phyloP scores from a whole-genome alignment of 2,113 vertebrate genomes.

The Axis porcinus region DNA sequence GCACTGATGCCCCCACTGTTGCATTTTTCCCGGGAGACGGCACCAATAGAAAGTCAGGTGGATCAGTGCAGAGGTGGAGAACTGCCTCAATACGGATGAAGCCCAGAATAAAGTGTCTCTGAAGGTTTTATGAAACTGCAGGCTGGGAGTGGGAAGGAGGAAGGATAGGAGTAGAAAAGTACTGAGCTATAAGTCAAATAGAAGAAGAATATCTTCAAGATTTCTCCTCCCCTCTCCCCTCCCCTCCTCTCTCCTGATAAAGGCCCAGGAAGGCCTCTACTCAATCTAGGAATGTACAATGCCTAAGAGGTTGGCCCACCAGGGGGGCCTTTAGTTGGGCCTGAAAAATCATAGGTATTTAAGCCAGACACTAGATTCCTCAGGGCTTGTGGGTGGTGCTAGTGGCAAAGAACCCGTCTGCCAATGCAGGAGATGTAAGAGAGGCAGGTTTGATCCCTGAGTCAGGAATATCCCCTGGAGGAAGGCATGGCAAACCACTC shows the following conservation, averaged over 20 bases:
- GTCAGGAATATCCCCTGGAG: background rate
- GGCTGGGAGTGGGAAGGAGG: rapidly evolving
- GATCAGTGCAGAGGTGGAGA: background rate
- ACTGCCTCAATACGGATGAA: background rate
- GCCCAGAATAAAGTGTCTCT: background rate
- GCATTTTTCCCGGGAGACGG: background rate
- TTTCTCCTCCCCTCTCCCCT: background rate
- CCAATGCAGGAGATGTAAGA: background rate
- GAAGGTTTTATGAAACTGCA: background rate
- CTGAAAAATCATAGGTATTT: background rate
- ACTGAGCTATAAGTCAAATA: background rate
- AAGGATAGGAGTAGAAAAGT: rapidly evolving
- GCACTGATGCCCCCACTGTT: rapidly evolving
- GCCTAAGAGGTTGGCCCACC: background rate
- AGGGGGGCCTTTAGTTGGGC: background rate
- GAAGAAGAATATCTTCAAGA: background rate
- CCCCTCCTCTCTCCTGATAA: background rate
- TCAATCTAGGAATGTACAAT: background rate
- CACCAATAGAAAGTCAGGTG: background rate
- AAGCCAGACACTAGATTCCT: background rate
- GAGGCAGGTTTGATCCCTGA: background rate
- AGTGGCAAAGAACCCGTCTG: background rate
- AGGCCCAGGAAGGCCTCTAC: background rate
- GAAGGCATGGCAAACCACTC: background rate
- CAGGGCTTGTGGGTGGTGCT: background rate